Percentiles rank a stretch among this genome's conserved stretches.
Conservation (phyloP, 2,113 vertebrate species). For the Hymenochirus boettgeri region DNA sequence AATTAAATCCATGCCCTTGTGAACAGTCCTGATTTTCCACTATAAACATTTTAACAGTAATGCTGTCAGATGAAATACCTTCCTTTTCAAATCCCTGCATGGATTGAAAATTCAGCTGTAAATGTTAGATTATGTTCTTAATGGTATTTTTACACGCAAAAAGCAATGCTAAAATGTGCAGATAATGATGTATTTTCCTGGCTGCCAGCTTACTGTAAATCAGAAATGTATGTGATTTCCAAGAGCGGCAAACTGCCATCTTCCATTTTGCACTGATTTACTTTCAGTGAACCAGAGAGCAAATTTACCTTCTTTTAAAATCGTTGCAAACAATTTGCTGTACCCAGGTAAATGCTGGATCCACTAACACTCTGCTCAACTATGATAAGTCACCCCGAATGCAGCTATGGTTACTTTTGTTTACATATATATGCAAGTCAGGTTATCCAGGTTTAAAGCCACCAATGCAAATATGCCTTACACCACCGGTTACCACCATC, state of each 20-base stretch:
- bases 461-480: no score
- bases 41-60: conserved; percentile 48
- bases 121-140: conserved; percentile 51
- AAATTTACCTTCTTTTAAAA: conserved; percentile 25
- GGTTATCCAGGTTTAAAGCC: no score
- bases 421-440: no score
- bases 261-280: conserved; percentile 43
- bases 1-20: conserved; percentile 43
- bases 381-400: no score
- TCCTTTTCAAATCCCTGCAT: conserved; percentile 48
- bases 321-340: not conserved
- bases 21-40: conserved; percentile 45
- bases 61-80: conserved; percentile 46
- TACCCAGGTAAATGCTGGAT: not conserved
- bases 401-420: no score
- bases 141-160: conserved; percentile 49
- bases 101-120: conserved; percentile 48
- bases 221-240: conserved; percentile 42
- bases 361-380: no score
- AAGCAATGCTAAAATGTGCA: conserved; percentile 49
- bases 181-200: conserved; percentile 51
- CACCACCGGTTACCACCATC: no score
- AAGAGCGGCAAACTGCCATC: conserved; percentile 38
- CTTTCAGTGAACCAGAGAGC: conserved; percentile 44
- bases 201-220: conserved; percentile 45